Conservation (phyloP, 2,888 invertebrate genomes). For the Matsumyia berberina region DNA sequence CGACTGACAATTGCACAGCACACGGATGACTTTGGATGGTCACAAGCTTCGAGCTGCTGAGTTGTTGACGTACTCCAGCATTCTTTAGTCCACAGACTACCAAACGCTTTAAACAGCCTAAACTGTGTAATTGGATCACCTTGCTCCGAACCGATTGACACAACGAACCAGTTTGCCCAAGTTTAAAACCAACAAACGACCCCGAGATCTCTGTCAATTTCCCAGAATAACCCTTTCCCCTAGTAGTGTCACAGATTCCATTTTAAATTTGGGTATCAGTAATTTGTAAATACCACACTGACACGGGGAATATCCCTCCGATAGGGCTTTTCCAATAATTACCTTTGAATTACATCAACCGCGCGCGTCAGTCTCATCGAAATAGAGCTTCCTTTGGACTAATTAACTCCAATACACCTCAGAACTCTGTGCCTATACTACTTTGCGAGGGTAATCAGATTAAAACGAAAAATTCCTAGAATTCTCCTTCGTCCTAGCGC, state of each 20-base stretch:
- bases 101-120: no score
- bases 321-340: slow-evolving; percentile 9
- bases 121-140: no score
- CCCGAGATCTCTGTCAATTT: not conserved
- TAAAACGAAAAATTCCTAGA: slow-evolving; percentile 31
- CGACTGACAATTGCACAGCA: no score
- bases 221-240: not conserved
- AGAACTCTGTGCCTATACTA: not conserved
- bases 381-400: slow-evolving; percentile 5
- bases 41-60: no score
- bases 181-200: no score
- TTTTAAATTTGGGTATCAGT: not conserved
- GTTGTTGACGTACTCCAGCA: no score
- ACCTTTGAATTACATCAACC: slow-evolving; percentile 1
- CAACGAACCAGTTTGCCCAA: no score
- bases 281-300: slow-evolving; percentile 7
- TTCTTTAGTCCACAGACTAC: no score
- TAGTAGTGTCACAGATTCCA: no score
- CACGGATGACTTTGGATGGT: no score
- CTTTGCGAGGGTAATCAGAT: slow-evolving; percentile 21
- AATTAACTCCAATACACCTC: slow-evolving; percentile 22
- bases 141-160: no score
- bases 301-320: not conserved
- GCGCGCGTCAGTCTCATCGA: not conserved
- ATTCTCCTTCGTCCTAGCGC: slow-evolving; percentile 2